Conservation (phyloP, 2,113 vertebrate species). For the Notarius lentiginosus region DNA sequence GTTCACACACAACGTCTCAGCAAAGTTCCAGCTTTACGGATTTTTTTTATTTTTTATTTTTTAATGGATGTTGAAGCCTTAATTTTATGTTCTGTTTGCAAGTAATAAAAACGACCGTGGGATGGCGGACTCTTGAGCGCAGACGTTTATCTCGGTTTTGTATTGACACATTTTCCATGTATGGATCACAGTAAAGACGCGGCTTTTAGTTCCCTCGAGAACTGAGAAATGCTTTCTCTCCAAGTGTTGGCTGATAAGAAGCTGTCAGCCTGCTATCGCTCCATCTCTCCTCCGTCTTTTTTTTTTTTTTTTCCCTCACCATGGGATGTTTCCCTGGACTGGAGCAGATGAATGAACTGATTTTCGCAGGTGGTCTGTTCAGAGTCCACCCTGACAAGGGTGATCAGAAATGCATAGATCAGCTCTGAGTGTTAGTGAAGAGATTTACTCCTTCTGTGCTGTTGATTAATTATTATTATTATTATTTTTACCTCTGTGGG, state of each 20-base stretch:
- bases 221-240: conserved; percentile 7
- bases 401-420: conserved; percentile 15
- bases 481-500: background rate
- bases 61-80: conserved; percentile 1
- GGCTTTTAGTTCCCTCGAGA: background rate
- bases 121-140: background rate
- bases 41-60: background rate
- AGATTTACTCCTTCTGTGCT: conserved; percentile 7
- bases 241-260: conserved; percentile 31
- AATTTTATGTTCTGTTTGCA: conserved; percentile 36
- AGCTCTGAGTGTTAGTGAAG: background rate
- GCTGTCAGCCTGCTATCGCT: conserved; percentile 38
- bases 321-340: conserved; percentile 32
- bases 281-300: conserved; percentile 21
- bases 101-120: background rate
- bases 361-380: conserved; percentile 28
- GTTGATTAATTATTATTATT: background rate
- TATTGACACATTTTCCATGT: background rate
- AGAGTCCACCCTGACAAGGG: background rate
- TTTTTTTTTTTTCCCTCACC: too few species aligned
- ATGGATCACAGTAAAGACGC: background rate
- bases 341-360: conserved; percentile 2
- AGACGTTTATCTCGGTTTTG: conserved; percentile 1
- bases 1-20: background rate
- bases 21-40: background rate